Base-by-base conservation (phyloP, 2,888 invertebrate species). In the Trichopoda pennipes region DNA sequence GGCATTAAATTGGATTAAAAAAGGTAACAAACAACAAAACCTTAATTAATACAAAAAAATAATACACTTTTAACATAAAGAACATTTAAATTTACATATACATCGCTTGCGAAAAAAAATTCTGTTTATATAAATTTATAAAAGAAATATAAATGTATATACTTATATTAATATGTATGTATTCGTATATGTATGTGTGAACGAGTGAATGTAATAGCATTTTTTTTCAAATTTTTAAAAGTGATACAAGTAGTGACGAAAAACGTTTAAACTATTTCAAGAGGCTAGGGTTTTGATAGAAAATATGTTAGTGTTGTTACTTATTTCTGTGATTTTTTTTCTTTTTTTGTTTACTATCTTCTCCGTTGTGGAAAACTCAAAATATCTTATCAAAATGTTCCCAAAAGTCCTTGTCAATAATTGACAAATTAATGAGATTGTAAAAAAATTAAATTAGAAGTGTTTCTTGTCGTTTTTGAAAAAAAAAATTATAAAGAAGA, bases 1-100 rank as follows among this genome's bases (percentile, higher is more conserved):
- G 88, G 88, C 83, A 88, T 90, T 60, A 89, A 89, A 80, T 84
- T 88, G 84, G 88, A 90, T 61, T 89, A 85, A 84, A 55, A 2
- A 73, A 83, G 81, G 80, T 84, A 84, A 80, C 44, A 80, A 84
- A 80, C 44, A 80, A 28, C n/a, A 68, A 80, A 44, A 72, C 38
- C 12, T 60, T 21, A 49, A 49, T 38, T 61, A 82, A 69, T 44
- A 60, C 60, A 44, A 42, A n/a, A 28, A 28, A 4, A 6, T 7
- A 7, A 38, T 12, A 35, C 35, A 69, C 56, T 23, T 64, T 47
- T 69, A 60, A n/a, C 58, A 64, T 53, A 55, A 64, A 58, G 21
- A 61, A 58, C 17, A 58, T 28, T 28, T 58, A 47, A 17, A 63
- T 58, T 10, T 64, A 69, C 19, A 66, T 58, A 61, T 3, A 69